Base-by-base conservation (phyloP, 35 echinoderm and acorn worm species). In the Strongylocentrotus purpuratus region DNA sequence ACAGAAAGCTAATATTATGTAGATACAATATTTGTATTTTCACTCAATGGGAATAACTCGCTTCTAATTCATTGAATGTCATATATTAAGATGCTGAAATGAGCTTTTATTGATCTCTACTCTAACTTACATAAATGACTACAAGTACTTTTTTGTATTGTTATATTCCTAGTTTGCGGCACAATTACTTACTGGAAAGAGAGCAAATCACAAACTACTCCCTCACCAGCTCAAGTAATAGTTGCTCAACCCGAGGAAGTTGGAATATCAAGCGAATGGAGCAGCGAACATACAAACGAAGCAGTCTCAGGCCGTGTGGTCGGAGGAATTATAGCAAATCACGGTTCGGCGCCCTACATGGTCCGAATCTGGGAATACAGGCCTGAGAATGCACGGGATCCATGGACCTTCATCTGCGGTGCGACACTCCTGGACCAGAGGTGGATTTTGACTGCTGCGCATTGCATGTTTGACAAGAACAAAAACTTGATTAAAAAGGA, bases 291-390 rank as follows among this genome's bases (percentile, higher is more conserved):
- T 28, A 2, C 0, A 12, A n/a, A 28, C 4, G 85, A 61, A 2
- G 8, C 28, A 31, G 33, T 60, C 13, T 70, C 33, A 32, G 91
- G 46, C 85, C 97, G 96, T 18, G 96, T 99, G 32, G 86, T 96
- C 3, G 96, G 94, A 28, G 98, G 98, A 4, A 96, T 18, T 11
- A 96, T 58, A 58, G 94, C 97, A 9, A 92, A 95, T n/a, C 87
- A 50, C 25, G 97, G 97, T 32, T 96, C 96, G 1, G 95, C 98
- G n/a, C 98, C 98, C 87, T 98, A 94, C 96, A 97, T 98, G 93
- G 97, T 87, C 28, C 86, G 97, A 1, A 61, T 98, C 65, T 22
- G 28, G 65, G 28, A 25, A 13, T 96, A 87, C 22, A 12, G 88
- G 11, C 46, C 5, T 31, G 14, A 33, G 0, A 45, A 78, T 14